Percentiles rank a stretch among this genome's conserved stretches.
Conservation (phyloP, 2,888 invertebrate species). For the Mimas tiliae region DNA sequence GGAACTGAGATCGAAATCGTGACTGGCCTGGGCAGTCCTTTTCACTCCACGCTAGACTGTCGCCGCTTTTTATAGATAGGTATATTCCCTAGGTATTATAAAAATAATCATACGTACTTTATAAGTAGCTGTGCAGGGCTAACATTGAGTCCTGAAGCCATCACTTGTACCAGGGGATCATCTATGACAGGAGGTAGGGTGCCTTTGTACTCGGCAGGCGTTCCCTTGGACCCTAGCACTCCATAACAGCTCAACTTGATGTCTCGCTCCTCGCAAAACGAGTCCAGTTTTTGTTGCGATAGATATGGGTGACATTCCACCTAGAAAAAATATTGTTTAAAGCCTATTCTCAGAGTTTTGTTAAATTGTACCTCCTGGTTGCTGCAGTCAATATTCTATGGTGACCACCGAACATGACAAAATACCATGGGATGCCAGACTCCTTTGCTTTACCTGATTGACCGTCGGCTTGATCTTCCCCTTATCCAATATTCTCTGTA, state of each 20-base stretch:
- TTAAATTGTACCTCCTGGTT: too few species aligned
- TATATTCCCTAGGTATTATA: too few species aligned
- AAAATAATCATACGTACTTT: constrained; percentile 49
- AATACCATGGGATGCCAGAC: not conserved
- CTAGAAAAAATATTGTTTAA: constrained; percentile 59
- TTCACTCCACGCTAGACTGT: too few species aligned
- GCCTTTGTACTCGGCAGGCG: constrained; percentile 87
- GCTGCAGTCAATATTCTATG: too few species aligned
- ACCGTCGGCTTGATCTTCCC: constrained; percentile 87
- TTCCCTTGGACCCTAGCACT: constrained; percentile 88
- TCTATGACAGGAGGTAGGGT: constrained; percentile 87
- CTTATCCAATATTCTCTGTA: constrained; percentile 87
- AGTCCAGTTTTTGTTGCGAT: constrained; percentile 87
- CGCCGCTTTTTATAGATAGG: too few species aligned
- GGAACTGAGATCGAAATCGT: too few species aligned
- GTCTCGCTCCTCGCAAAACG: constrained; percentile 86
- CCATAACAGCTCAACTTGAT: constrained; percentile 91
- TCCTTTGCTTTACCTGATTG: constrained; percentile 82
- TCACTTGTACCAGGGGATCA: constrained; percentile 86
- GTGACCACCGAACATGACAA: too few species aligned
- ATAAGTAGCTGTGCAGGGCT: constrained; percentile 66
- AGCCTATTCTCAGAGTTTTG: too few species aligned
- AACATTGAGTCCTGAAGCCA: constrained; percentile 64
- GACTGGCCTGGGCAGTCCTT: too few species aligned
- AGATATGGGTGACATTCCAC: constrained; percentile 93